Base-by-base conservation (phyloP, 2,888 invertebrate species). In the Callyntrura guangdongensis region DNA sequence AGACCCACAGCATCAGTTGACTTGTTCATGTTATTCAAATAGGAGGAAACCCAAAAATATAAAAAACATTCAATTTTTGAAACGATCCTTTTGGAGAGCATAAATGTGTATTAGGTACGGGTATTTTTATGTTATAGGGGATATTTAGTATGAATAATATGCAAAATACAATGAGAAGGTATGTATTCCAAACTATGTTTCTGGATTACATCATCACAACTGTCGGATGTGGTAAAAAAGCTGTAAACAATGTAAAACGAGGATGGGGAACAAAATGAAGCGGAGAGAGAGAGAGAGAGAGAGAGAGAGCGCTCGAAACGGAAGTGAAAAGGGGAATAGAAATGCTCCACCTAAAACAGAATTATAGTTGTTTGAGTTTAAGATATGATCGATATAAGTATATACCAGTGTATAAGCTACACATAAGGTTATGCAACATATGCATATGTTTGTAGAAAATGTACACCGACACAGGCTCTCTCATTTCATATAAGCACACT, bases 191-290 rank as follows among this genome's bases (percentile, higher is more conserved):
- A 9, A 14, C 9, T 20, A 59, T 86, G 14, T 61, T 61, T 79
- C 36, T 79, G 79, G 86, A 79, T 87, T 77, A 79, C 86, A 87
- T 87, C 64, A 83, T 87, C 79, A 69, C 69, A 87, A 67, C 59
- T 87, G 87, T 81, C 81, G 87, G 87, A 87, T 87, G 87, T 69
- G 87, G 81, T 87, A 87, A 82, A 87, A 87, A 87, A 53, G 87
- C 56, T 53, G 87, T 87, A 87, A 86, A 86, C 86, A 86, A 86
- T 67, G 81, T 79, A 87, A 67, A 87, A 36, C 64, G 83, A 67
- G 83, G 25, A 53, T 49, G 36, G 86, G 56, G 56, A 83, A 83
- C 67, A 47, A 67, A 87, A 87, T 49, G 67, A 67, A 79, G 74
- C n/a, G 36, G 47, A 81, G 53, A 49, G 17, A 27, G 72, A 56